A percentile compares a stretch with the other conserved stretches of the same genome.
Evolutionary conservation across 92 coral and sea anemone genomes (phyloP).

Genomic region (Diadumene lineata): DNA sequence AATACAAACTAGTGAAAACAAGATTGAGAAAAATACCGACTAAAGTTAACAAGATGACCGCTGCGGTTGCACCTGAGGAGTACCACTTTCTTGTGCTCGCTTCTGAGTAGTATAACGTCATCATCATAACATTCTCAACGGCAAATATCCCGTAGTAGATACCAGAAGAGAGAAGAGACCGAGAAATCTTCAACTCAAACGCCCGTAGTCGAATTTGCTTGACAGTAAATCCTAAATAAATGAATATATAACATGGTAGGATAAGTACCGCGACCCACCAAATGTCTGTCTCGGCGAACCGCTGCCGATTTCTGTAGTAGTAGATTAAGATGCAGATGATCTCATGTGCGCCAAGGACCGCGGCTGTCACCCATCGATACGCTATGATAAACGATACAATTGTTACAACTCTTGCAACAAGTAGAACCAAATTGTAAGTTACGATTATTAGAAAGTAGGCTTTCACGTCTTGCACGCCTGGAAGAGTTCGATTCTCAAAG

Average conservation of each 20-base stretch:
- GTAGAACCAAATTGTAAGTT: constrained; percentile 53
- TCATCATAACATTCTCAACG: constrained; percentile 56
- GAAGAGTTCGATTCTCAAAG: constrained; percentile 54
- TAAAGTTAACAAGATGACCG: constrained; percentile 35
- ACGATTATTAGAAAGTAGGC: constrained; percentile 33
- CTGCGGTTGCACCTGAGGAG: constrained; percentile 34
- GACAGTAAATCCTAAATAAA: constrained; percentile 64
- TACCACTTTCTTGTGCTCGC: constrained; percentile 33
- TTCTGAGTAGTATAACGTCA: constrained; percentile 45
- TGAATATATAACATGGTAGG: constrained; percentile 62
- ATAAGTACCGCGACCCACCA: constrained; percentile 72
- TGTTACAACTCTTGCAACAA: constrained; percentile 61
- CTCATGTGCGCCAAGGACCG: constrained; percentile 42
- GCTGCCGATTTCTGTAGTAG: constrained; percentile 39
- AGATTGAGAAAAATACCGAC: constrained; percentile 34
- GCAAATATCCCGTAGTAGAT: constrained; percentile 51
- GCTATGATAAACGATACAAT: constrained; percentile 60
- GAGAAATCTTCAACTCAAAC: constrained; percentile 57
- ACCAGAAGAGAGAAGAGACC: constrained; percentile 57
- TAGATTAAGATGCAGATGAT: constrained; percentile 47
- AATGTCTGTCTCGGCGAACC: constrained; percentile 51
- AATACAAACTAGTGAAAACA: constrained; percentile 35
- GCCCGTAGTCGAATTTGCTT: constrained; percentile 51
- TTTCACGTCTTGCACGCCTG: constrained; percentile 22
- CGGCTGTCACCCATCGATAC: constrained; percentile 52